These are phyloP conservation scores for Pangasius macronema DNA, from an alignment of 2,797 vertebrate genomes.

Conservation along the genomic window DNA sequence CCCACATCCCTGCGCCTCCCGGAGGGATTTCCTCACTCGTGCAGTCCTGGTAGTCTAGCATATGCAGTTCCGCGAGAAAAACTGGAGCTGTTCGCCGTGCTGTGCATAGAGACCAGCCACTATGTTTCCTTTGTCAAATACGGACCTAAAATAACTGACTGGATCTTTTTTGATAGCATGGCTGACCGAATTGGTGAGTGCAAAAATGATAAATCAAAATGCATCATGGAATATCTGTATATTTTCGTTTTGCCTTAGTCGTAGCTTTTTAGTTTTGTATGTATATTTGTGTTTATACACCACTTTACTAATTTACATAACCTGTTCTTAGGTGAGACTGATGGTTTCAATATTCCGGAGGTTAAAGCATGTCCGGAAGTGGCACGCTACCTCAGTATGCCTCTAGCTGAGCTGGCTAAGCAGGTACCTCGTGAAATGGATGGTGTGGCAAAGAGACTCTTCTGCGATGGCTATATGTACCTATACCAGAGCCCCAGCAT, in stretches of 20 bases:
- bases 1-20: slow-evolving; percentile 66
- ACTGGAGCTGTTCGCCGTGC: slow-evolving; percentile 87
- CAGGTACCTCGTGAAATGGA: slow-evolving; percentile 85
- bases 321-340: slow-evolving; percentile 72
- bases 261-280: not conserved
- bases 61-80: slow-evolving; percentile 72
- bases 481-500: slow-evolving; percentile 85
- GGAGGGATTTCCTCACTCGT: slow-evolving; percentile 59
- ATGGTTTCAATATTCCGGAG: slow-evolving; percentile 85
- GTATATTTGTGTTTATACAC: not conserved
- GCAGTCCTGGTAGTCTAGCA: not conserved
- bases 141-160: slow-evolving; percentile 75
- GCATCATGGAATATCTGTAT: too few relatives aligned
- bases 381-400: slow-evolving; percentile 78
- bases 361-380: slow-evolving; percentile 83
- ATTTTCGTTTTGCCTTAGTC: not conserved
- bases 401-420: slow-evolving; percentile 73
- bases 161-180: slow-evolving; percentile 96
- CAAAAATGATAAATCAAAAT: not conserved
- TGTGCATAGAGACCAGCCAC: slow-evolving; percentile 92
- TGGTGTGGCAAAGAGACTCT: slow-evolving; percentile 87
- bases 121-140: slow-evolving; percentile 90
- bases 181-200: slow-evolving; percentile 83
- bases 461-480: slow-evolving; percentile 92
- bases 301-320: not conserved